Evolutionary conservation across 23 tunicate genomes (phyloP).

Genomic region (Ascidia mentula): DNA sequence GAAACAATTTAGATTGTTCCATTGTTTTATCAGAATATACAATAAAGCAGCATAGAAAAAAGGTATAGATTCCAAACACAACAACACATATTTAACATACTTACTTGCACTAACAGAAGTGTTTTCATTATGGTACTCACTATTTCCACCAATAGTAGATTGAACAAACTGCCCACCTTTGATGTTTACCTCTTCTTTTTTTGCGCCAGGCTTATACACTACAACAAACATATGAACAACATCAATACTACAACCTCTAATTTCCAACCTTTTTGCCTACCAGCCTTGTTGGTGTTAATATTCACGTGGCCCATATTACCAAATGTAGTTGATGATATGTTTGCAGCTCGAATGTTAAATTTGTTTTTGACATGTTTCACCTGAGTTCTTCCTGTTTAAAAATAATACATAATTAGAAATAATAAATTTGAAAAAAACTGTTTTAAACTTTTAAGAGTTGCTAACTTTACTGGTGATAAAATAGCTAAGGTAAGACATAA

Average conservation of each 20-base stretch:
- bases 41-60: too few relatives aligned
- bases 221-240: too few relatives aligned
- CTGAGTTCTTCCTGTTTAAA: too few relatives aligned
- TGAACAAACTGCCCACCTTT: constrained; percentile 32
- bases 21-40: too few relatives aligned
- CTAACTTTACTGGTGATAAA: too few relatives aligned
- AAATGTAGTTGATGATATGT: background rate
- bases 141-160: constrained; percentile 40
- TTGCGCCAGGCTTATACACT: constrained; percentile 29
- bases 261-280: too few relatives aligned
- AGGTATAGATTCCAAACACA: too few relatives aligned
- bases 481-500: too few relatives aligned
- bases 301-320: background rate
- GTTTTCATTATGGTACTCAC: constrained; percentile 20
- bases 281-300: background rate
- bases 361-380: background rate
- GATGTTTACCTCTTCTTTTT: constrained; percentile 12
- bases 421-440: too few relatives aligned
- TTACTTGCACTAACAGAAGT: background rate
- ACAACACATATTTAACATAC: background rate
- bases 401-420: background rate
- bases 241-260: too few relatives aligned
- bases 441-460: too few relatives aligned
- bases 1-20: too few relatives aligned
- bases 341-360: background rate